Percentiles rank a stretch among this genome's conserved stretches.
phyloP scores from a whole-genome alignment of 2,888 invertebrate genomes.

The Stratiomys singularior region DNA sequence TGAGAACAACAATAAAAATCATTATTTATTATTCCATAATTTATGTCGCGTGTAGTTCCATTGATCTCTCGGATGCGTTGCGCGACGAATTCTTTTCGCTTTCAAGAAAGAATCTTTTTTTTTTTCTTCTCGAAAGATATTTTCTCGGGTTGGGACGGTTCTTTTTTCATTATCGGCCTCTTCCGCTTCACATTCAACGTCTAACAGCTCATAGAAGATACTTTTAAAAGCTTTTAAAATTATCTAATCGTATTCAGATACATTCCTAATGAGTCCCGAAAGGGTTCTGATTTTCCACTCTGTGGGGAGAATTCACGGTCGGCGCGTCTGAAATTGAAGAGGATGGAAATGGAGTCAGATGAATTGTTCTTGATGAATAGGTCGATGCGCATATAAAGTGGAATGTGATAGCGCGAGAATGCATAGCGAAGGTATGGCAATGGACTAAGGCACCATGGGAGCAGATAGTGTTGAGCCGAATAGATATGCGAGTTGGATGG shows the following conservation, averaged over 20 bases:
- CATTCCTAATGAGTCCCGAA: conserved; percentile 46
- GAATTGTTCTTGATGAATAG: not conserved
- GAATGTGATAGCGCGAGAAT: not conserved
- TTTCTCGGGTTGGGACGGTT: not conserved
- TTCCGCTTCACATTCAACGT: conserved; percentile 36
- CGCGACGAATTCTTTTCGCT: not conserved
- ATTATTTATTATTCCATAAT: conserved; percentile 2
- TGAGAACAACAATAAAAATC: conserved; percentile 21
- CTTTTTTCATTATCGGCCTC: not conserved
- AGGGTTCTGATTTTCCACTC: conserved; percentile 20
- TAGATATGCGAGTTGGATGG: too few relatives aligned
- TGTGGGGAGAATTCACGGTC: not conserved
- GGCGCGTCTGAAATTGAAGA: not conserved
- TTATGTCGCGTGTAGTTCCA: not conserved
- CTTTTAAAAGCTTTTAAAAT: conserved; percentile 51
- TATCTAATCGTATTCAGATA: conserved; percentile 47
- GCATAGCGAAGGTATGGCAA: too few relatives aligned
- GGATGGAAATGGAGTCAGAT: not conserved
- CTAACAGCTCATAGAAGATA: conserved; percentile 32
- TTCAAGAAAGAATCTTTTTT: not conserved
- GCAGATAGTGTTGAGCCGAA: too few relatives aligned
- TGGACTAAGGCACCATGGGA: too few relatives aligned
- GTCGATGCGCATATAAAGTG: not conserved
- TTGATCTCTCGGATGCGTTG: not conserved
- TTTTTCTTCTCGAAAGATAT: not conserved